Base-by-base conservation (phyloP, 2,888 invertebrate species). In the Heterodera filipjevi region DNA sequence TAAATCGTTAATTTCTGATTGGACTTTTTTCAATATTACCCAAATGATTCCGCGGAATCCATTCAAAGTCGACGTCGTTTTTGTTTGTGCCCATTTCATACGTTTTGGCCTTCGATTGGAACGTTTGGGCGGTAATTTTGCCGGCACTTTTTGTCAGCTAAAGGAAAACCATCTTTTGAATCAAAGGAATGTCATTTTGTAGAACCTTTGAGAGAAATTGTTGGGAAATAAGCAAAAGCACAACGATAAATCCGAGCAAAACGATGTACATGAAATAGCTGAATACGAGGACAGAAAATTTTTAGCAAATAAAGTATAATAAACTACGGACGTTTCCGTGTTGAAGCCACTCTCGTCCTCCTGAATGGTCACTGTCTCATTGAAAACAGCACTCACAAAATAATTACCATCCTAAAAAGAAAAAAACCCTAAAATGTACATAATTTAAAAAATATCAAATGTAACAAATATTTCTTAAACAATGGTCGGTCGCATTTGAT, bases 311-410 rank as follows among this genome's bases (percentile, higher is more conserved):
- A n/a, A n/a, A n/a, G n/a, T n/a, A n/a, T n/a, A n/a, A n/a, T n/a
- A n/a, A n/a, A n/a, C n/a, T n/a, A 90, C 33, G 19, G 33, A 79
- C 80, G 97, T 98, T 92, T 99, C 99, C 33, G 96, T 96, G 90
- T 98, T 98, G 80, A 99, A 92, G 77, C 97, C 96, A 90, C 96
- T 96, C 84, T 98, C 96, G 66, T 98, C 92, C 91, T 99, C 99
- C 5, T 95, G 93, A 78, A 99, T 94, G 90, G 94, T 94, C 46
- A 99, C 92, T 0, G 99, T 99, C 91, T 98, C 96, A 90, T 99
- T 99, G 92, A 95, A 99, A 3, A 99, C 95, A 68, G 97, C 95
- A 90, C 95, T 95, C 90, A 93, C 92, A 90, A 92, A 93, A 81
- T 91, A 90, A 81, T 92, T 91, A 32, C 93, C 93, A 83, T 92